Percentiles rank a stretch among this genome's conserved stretches.
Evolutionary conservation across 2,888 invertebrate species (phyloP).

Genomic region (Synergus gifuensis): DNA sequence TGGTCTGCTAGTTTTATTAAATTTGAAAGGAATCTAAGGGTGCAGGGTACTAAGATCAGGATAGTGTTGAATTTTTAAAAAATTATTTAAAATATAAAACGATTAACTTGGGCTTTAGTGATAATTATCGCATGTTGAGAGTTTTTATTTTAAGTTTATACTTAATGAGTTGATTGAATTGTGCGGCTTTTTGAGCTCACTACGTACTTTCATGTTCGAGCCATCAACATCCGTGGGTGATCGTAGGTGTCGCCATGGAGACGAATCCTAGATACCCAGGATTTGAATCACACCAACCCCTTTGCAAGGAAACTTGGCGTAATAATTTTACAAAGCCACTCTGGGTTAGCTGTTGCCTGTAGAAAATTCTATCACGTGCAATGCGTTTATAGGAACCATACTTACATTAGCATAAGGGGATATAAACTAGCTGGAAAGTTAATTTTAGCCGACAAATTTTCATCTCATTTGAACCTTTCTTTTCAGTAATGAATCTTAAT

Average conservation of each 20-base stretch:
- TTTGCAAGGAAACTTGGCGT: constrained; percentile 25
- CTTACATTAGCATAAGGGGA: neutral
- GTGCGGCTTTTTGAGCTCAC: constrained; percentile 38
- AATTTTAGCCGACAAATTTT: neutral
- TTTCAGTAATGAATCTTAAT: neutral
- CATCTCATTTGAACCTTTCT: neutral
- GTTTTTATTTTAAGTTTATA: neutral
- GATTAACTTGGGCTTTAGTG: neutral
- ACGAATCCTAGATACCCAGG: constrained; percentile 67
- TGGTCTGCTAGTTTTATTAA: too few relatives aligned
- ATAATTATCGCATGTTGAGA: neutral
- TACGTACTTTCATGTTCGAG: constrained; percentile 24
- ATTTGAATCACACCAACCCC: constrained; percentile 45
- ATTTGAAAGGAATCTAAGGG: too few relatives aligned
- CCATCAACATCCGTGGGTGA: constrained; percentile 40
- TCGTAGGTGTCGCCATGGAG: constrained; percentile 58
- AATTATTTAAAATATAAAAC: too few relatives aligned
- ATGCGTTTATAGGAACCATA: neutral
- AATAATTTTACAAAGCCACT: constrained; percentile 14
- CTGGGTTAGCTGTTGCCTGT: neutral
- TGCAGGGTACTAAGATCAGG: too few relatives aligned
- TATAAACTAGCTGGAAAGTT: neutral
- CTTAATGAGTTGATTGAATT: constrained; percentile 13
- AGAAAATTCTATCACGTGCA: neutral
- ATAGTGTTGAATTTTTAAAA: too few relatives aligned